Base-by-base conservation (phyloP, 2,888 invertebrate genomes). In the Tuberolachnus salignus region DNA sequence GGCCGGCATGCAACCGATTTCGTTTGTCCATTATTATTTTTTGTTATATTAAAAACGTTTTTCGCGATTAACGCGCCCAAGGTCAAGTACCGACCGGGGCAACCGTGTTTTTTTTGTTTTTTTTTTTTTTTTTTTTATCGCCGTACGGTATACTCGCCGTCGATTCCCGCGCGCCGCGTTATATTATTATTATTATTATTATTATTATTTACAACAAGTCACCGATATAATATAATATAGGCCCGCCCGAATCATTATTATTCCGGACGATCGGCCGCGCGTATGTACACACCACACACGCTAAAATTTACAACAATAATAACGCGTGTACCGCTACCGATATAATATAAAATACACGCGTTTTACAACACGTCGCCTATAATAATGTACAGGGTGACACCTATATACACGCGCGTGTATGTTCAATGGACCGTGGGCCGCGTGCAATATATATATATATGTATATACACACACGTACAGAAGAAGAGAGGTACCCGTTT, bases 351-450 rank as follows among this genome's bases (percentile, higher is more conserved):
- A 8, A 46, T 16, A 59, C 44, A 44, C 57, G 19, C 55, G 55
- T 6, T 34, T 34, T 6, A 34, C 71, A 1, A 11, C 53, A 6
- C 21, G 10, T 9, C n/a, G 8, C 10, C n/a, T 23, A 34, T 34
- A 34, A 6, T 34, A 34, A 10, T 26, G 2, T 57, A 59, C 69
- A 69, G 78, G 78, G 69, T 69, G 78, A 67, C 78, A 69, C 51
- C n/a, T n/a, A n/a, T n/a, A n/a, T 34, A 34, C 6, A 6, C 34
- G 34, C 6, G 34, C 34, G 34, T 42, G 69, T n/a, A 42, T 78
- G 78, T 69, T 78, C 78, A 51, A 69, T 69, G 69, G 69, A 69
- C 78, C 78, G 59, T 59, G 78, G 42, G 42, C 19, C 11, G 66
- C 19, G 53, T 55, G 46, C n/a, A 23, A 46, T 44, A 34, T 10